Base-by-base conservation (phyloP, 2,888 invertebrate species). In the Drosophila austrosaltans region DNA sequence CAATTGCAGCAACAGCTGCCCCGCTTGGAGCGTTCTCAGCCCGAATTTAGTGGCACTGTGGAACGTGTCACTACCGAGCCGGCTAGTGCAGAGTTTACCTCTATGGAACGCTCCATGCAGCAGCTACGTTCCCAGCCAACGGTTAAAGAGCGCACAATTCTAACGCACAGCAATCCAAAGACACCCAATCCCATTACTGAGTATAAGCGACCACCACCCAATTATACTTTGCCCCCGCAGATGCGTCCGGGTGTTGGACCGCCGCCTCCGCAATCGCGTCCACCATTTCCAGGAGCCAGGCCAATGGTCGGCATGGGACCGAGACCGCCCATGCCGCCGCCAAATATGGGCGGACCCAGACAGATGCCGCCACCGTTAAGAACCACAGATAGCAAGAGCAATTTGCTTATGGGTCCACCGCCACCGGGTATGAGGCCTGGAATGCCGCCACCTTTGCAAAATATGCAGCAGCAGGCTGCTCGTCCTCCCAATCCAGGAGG, bases 381-480 rank as follows among this genome's bases (percentile, higher is more conserved):
- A 22, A 87, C 93, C 61, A 86, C 92, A 59, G 94, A 94, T 82
- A 94, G 94, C 85, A 92, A 93, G 71, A 91, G 89, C 65, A 92
- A 91, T 64, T 81, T 93, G 65, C 65, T 91, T 30, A 81, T 90
- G 82, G 90, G 90, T 3, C 89, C 89, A 53, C 89, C 86, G 20
- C 76, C 84, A 20, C 87, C 80, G 44, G 76, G 78, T 44, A 77
- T 84, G 67, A 88, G 90, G 8, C 87, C 88, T 2, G 79, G 74
- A 22, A 74, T 77, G 70, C 79, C 82, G 12, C 81, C 76, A 0
- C 76, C 86, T 75, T 48, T 76, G 67, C 80, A 87, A 90, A 72
- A 90, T 75, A 83, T 70, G 78, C 90, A 73, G 72, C 92, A 89
- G 72, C 92, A 89, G 79, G 80, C 82, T 4, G 79, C 82, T 6